Evolutionary conservation across 2,113 vertebrate species (phyloP).

Genomic region (Andinoacara biseriatus): DNA sequence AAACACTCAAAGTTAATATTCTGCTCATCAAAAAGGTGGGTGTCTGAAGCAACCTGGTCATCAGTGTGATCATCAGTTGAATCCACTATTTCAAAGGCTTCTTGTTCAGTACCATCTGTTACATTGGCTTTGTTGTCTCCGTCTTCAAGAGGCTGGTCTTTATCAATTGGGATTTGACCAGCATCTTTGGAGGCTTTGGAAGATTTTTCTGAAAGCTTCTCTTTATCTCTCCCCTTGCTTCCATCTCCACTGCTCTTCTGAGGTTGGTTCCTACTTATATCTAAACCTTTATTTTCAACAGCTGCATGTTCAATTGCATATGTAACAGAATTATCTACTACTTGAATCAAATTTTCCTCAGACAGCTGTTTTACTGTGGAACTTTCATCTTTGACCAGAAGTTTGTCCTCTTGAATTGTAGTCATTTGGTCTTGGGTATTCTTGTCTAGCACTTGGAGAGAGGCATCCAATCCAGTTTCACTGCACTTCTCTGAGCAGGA

Average conservation of each 20-base stretch:
- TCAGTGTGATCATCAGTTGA: not conserved
- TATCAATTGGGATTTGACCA: not conserved
- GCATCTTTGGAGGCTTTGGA: not conserved
- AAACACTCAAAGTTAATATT: conserved; percentile 51
- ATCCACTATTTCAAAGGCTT: conserved; percentile 2
- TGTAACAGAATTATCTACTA: not conserved
- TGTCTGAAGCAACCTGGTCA: not conserved
- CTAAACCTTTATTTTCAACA: not conserved
- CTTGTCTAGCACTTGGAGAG: not conserved
- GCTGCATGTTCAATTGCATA: not conserved
- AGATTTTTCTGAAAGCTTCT: not conserved
- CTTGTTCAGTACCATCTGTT: not conserved
- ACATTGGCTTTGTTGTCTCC: not conserved
- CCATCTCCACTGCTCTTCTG: not conserved
- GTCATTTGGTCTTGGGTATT: not conserved
- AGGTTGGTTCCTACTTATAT: not conserved
- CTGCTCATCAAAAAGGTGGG: not conserved
- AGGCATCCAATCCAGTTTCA: not conserved
- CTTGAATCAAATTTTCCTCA: not conserved
- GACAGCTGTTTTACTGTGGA: not conserved
- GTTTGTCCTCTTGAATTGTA: not conserved
- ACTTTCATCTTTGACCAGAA: not conserved
- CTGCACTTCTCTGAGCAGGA: not conserved
- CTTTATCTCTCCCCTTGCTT: not conserved
- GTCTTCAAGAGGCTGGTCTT: not conserved